Evolutionary conservation across 2,888 invertebrate species (phyloP), one percentile per base, ranked within the genome.

Genomic region (Euplexia lucipara): DNA sequence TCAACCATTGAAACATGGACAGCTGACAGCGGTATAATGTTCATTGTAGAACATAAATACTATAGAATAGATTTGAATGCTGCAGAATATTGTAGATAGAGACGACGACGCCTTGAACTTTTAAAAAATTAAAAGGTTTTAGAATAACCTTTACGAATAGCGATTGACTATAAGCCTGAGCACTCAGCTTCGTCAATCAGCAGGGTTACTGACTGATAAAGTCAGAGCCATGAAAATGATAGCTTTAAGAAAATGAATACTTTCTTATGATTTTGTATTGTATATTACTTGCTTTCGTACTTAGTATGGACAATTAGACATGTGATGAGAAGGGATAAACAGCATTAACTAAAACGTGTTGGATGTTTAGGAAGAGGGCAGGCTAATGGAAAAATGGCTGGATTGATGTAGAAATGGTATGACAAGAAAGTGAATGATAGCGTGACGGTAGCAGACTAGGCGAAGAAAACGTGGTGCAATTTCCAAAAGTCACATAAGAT

Each of bases 11-110:
- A 57, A 39, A 30, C 34, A 26, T 49, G 14, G 39, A 49, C 56
- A 71, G 65, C 41, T 56, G 72, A 56, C 37, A 48, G 42, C 47
- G 45, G 20, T 63, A n/a, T 35, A 9, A 41, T 63, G 35, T 71
- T 41, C 18, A 48, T 30, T 41, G 18, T 16, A 30, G 37, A 30
- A 35, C 26, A 69, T 26, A n/a, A 16, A 47, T 53, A 45, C n/a
- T 39, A 59, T 37, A 35, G n/a, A 26, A 53, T 34, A 6, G 18
- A 16, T 41, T 51, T 47, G 22, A 41, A 41, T 47, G 18, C 9
- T 34, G 6, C 14, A 10, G 32, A 39, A 30, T n/a, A 26, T 9
- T 52, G 7, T 6, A n/a, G 18, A 37, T n/a, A 34, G 10, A 22
- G 12, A 41, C 0, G 12, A 41, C 0, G 3, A 47, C 9, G 16